phyloP scores from a whole-genome alignment of 2,113 vertebrate species.

The Megaptera novaeangliae region DNA sequence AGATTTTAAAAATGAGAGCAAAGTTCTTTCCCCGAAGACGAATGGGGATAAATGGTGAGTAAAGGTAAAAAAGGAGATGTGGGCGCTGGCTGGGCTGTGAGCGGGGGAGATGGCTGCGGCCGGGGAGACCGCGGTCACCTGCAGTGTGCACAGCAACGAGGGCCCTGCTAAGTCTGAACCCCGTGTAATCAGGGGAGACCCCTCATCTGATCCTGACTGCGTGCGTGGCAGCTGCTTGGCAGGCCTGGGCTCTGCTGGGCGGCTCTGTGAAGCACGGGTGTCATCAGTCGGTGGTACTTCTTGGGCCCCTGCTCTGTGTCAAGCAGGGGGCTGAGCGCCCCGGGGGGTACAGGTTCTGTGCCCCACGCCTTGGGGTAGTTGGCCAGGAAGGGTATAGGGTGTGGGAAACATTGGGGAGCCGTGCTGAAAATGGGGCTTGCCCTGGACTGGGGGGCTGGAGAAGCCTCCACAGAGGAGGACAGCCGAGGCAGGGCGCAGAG shows the following conservation, averaged over 20 bases:
- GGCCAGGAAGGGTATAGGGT: not conserved
- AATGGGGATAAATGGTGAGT: too few species aligned
- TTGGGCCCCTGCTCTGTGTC: not conserved
- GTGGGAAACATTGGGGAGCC: rapidly evolving
- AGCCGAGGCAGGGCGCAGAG: not conserved
- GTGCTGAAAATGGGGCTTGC: not conserved
- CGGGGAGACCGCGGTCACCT: rapidly evolving
- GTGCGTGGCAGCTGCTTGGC: not conserved
- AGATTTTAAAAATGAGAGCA: not conserved
- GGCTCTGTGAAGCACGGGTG: not conserved
- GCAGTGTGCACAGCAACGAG: rapidly evolving
- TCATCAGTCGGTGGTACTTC: not conserved
- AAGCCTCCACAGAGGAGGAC: not conserved
- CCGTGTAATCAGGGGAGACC: rapidly evolving
- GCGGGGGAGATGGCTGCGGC: rapidly evolving
- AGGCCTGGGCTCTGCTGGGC: not conserved
- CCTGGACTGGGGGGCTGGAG: rapidly evolving
- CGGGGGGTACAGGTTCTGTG: not conserved
- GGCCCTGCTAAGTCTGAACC: not conserved
- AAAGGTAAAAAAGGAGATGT: too few species aligned
- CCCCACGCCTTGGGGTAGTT: not conserved
- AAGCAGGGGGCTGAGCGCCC: rapidly evolving
- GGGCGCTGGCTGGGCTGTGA: rapidly evolving
- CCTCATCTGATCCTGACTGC: not conserved
- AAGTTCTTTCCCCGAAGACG: not conserved